Conservation (phyloP, 2,888 invertebrate genomes). For the Watsonalla binaria region DNA sequence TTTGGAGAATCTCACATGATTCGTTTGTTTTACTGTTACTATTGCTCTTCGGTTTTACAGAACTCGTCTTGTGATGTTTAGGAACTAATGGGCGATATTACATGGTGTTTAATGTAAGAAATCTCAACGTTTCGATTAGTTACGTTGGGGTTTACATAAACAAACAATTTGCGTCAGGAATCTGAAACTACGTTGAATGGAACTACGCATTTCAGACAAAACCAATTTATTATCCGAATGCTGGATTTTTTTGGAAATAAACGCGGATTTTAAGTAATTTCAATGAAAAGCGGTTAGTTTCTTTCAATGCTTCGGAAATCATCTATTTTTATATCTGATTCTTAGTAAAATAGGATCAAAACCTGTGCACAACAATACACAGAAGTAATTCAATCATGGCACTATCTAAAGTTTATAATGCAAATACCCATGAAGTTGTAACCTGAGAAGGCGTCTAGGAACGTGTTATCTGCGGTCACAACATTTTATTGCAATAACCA, state of each 20-base stretch:
- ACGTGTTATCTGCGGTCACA: slow-evolving; percentile 10
- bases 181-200: not conserved
- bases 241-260: not conserved
- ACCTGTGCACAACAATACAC: too few species aligned
- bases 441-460: not conserved
- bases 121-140: not conserved
- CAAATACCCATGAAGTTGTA: slow-evolving; percentile 1
- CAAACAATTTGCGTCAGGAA: not conserved
- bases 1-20: slow-evolving; percentile 33
- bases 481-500: slow-evolving; percentile 16
- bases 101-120: not conserved
- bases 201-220: not conserved
- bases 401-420: too few species aligned
- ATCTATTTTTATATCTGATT: too few species aligned
- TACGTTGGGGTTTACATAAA: not conserved
- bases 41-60: slow-evolving; percentile 9
- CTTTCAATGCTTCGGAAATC: not conserved
- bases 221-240: not conserved
- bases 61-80: slow-evolving; percentile 9
- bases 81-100: slow-evolving; percentile 11
- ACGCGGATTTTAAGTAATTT: not conserved
- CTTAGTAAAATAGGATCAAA: too few species aligned
- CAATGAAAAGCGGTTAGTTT: not conserved
- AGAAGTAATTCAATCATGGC: too few species aligned
- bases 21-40: slow-evolving; percentile 24